These are phyloP conservation scores for Apoderus coryli DNA, from an alignment of 2,888 invertebrate species.

Conservation along the genomic window DNA sequence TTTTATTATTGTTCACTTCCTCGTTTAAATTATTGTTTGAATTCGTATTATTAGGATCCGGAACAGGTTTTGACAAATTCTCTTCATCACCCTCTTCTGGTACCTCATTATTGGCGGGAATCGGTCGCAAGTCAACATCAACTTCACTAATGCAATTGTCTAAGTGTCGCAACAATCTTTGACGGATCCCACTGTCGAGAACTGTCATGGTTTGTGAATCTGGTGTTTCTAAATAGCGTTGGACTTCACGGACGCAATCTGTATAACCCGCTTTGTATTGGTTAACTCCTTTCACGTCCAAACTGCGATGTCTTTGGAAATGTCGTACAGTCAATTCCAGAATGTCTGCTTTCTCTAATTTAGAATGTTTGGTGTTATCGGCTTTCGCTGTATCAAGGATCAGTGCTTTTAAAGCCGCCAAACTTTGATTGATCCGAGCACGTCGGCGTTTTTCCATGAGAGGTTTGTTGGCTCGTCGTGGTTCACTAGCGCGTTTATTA, in stretches of 20 bases:
- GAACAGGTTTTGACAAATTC: no score
- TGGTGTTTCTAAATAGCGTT: slow-evolving; percentile 42
- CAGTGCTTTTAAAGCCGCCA: slow-evolving; percentile 55
- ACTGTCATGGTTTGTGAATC: slow-evolving; percentile 44
- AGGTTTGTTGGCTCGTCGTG: slow-evolving; percentile 56
- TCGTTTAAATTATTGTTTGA: no score
- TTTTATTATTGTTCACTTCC: slow-evolving; percentile 28
- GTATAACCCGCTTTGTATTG: slow-evolving; percentile 53
- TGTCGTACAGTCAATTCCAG: slow-evolving; percentile 71
- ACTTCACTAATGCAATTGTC: slow-evolving; percentile 47
- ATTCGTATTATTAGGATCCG: no score
- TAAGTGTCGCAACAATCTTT: slow-evolving; percentile 42
- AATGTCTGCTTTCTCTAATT: slow-evolving; percentile 76
- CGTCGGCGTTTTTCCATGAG: slow-evolving; percentile 63
- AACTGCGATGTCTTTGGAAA: slow-evolving; percentile 57
- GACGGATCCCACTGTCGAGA: slow-evolving; percentile 41
- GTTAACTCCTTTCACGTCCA: slow-evolving; percentile 45
- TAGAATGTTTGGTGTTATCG: slow-evolving; percentile 60
- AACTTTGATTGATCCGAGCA: slow-evolving; percentile 59
- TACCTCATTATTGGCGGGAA: no score
- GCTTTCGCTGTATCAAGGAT: slow-evolving; percentile 55
- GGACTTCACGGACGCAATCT: slow-evolving; percentile 50
- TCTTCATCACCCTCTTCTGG: no score
- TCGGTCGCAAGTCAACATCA: slow-evolving; percentile 36
- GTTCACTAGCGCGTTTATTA: slow-evolving; percentile 27